Percentiles rank a stretch among this genome's conserved stretches.
Conservation (phyloP, 2,113 vertebrate genomes). For the Colius striatus region DNA sequence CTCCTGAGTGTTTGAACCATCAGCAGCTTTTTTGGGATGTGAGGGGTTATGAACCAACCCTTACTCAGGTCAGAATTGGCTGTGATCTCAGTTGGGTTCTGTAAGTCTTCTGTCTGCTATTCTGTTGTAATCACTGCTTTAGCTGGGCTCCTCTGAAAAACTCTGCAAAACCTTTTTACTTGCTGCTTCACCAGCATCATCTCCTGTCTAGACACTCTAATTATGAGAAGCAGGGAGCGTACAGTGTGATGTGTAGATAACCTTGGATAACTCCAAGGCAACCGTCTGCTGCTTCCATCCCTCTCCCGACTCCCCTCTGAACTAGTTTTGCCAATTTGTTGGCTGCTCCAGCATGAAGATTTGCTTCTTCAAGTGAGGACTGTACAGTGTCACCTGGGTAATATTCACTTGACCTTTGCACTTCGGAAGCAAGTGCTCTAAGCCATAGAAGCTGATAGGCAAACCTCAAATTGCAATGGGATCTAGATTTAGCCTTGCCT, state of each 20-base stretch:
- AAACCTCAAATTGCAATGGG: not conserved
- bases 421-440: not conserved
- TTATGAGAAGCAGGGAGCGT: slow-evolving; percentile 67
- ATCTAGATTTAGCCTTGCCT: not conserved
- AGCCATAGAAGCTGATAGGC: not conserved
- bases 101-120: slow-evolving; percentile 50
- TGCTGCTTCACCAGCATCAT: slow-evolving; percentile 70
- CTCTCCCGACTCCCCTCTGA: not conserved
- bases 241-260: slow-evolving; percentile 54
- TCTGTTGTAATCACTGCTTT: slow-evolving; percentile 62
- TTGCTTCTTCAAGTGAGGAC: not conserved
- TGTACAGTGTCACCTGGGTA: not conserved
- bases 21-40: not conserved
- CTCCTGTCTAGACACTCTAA: slow-evolving; percentile 81
- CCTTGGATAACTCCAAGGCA: slow-evolving; percentile 55
- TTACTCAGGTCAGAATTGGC: slow-evolving; percentile 25
- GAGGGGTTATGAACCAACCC: slow-evolving; percentile 52
- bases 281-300: not conserved
- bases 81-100: slow-evolving; percentile 41
- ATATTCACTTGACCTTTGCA: not conserved
- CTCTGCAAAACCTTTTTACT: slow-evolving; percentile 72
- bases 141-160: slow-evolving; percentile 65
- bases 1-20: not conserved
- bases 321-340: slow-evolving; percentile 2
- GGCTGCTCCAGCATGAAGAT: not conserved